These are phyloP conservation scores for Sternotherus odoratus DNA, from an alignment of 2,797 vertebrate species.

Conservation along the genomic window DNA sequence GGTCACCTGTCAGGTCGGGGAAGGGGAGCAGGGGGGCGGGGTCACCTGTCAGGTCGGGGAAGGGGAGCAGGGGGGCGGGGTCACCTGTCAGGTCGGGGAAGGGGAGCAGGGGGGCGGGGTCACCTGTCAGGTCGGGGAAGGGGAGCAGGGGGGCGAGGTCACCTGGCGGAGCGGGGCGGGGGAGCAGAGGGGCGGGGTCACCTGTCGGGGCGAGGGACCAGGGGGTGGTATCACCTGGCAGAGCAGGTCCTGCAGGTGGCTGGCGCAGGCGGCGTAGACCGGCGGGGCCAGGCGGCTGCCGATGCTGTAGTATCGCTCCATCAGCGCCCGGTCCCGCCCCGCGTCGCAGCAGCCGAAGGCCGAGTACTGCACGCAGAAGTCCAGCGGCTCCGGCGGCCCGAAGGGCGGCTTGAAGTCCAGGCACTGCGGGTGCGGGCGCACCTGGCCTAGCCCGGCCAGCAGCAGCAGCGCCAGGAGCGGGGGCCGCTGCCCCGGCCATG, in stretches of 20 bases:
- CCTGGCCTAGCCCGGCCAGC: slow-evolving; percentile 26
- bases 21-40: accelerated
- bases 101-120: too few species aligned
- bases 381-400: slow-evolving; percentile 84
- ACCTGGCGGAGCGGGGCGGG: too few species aligned
- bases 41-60: background rate
- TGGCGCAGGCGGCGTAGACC: slow-evolving; percentile 84
- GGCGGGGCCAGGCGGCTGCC: slow-evolving; percentile 82
- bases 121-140: background rate
- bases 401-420: slow-evolving; percentile 97
- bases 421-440: slow-evolving; percentile 90
- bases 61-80: background rate
- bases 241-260: slow-evolving; percentile 89
- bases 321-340: slow-evolving; percentile 85
- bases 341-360: slow-evolving; percentile 93
- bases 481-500: background rate
- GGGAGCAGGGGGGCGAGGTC: accelerated
- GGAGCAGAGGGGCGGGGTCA: too few species aligned
- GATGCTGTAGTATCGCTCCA: slow-evolving; percentile 84
- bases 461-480: slow-evolving; percentile 2
- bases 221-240: slow-evolving; percentile 88
- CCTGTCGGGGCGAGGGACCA: too few species aligned
- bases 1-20: background rate
- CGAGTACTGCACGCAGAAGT: slow-evolving; percentile 90
- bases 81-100: too few species aligned